A percentile compares a stretch with the other conserved stretches of the same genome.
Conservation (phyloP, 2,888 invertebrate genomes). For the Bhutanitis thaidina region DNA sequence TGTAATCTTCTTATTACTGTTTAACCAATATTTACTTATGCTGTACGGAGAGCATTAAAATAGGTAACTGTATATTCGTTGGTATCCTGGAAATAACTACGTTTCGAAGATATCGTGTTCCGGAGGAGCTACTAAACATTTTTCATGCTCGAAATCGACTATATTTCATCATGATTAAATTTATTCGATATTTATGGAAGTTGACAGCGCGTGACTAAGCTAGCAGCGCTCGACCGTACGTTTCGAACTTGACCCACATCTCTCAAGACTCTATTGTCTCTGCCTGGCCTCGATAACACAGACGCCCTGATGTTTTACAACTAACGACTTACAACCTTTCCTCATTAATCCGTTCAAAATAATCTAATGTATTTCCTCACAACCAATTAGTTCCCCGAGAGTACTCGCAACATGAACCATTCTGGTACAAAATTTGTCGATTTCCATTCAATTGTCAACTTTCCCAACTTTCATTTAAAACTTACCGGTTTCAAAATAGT, state of each 20-base stretch:
- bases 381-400: neutral
- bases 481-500: constrained; percentile 50
- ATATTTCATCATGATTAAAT: neutral
- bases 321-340: constrained; percentile 35
- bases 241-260: constrained; percentile 72
- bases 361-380: constrained; percentile 11
- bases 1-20: too few species aligned
- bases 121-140: neutral
- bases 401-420: neutral
- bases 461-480: constrained; percentile 71
- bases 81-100: too few species aligned
- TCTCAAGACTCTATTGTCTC: constrained; percentile 64
- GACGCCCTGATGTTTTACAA: constrained; percentile 35
- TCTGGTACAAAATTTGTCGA: constrained; percentile 9
- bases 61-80: too few species aligned
- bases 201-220: constrained; percentile 44
- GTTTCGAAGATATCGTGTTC: too few species aligned
- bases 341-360: constrained; percentile 23
- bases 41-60: too few species aligned
- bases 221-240: constrained; percentile 45
- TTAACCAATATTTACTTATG: too few species aligned
- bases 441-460: constrained; percentile 57
- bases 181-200: constrained; percentile 11
- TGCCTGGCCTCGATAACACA: constrained; percentile 50
- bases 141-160: too few species aligned